Evolutionary conservation across 2,888 invertebrate genomes (phyloP).

Genomic region (Sericinus montela): DNA sequence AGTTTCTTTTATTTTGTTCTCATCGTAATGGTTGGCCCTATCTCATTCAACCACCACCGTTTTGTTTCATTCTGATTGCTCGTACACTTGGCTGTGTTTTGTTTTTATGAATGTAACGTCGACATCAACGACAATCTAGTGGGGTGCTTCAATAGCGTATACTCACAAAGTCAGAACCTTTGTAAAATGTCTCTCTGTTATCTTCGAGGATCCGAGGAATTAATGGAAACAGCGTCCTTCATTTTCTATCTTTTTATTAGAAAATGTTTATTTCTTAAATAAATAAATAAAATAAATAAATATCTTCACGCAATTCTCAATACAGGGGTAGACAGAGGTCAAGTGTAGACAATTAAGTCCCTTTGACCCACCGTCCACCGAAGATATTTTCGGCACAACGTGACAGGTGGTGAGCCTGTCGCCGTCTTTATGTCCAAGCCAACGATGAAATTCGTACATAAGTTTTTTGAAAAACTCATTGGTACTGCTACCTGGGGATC

Average conservation of each 20-base stretch:
- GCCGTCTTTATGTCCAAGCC: too few species aligned
- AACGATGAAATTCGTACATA: too few species aligned
- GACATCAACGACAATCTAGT: constrained; percentile 13
- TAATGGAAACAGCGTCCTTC: constrained; percentile 15
- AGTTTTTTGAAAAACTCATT: too few species aligned
- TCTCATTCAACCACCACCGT: constrained; percentile 7
- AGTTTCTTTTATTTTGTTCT: constrained; percentile 4
- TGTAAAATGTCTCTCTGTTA: constrained; percentile 14
- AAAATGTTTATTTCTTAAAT: not conserved
- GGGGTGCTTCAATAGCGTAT: constrained; percentile 14
- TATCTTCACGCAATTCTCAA: too few species aligned
- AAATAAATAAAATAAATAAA: too few species aligned
- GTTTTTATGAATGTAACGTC: constrained; percentile 15
- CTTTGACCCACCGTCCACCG: too few species aligned
- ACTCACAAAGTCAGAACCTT: constrained; percentile 9
- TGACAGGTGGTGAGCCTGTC: too few species aligned
- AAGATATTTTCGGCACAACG: too few species aligned
- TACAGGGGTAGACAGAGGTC: too few species aligned
- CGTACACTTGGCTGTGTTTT: constrained; percentile 18
- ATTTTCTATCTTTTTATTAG: not conserved
- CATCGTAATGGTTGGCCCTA: constrained; percentile 5
- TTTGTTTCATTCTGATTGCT: constrained; percentile 19
- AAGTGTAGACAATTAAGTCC: too few species aligned
- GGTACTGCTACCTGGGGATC: too few species aligned
- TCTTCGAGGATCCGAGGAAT: constrained; percentile 9